Percentiles rank a stretch among this genome's conserved stretches.
Evolutionary conservation across 2,888 invertebrate species (phyloP).

Genomic region (Cryptocheilus praepositus): DNA sequence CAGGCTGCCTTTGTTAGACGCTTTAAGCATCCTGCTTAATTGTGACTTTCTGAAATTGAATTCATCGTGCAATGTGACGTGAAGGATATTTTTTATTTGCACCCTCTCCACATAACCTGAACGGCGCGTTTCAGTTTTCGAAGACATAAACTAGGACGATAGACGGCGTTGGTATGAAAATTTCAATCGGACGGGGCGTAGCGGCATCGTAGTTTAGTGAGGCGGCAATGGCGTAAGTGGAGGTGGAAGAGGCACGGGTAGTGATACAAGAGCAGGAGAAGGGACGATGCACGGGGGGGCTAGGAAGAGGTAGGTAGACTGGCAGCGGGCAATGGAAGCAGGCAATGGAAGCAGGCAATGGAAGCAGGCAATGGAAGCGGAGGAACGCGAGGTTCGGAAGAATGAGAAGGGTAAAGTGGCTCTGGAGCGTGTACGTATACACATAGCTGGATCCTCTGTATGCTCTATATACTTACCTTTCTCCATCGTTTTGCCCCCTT

Average conservation of each 20-base stretch:
- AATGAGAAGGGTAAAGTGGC: conserved; percentile 51
- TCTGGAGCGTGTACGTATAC: conserved; percentile 48
- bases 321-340: conserved; percentile 11
- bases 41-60: too few species aligned
- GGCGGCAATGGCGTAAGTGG: conserved; percentile 34
- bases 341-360: conserved; percentile 6
- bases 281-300: conserved; percentile 24
- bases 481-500: conserved; percentile 21
- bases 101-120: too few species aligned
- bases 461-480: conserved; percentile 8
- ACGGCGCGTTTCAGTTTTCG: conserved; percentile 53
- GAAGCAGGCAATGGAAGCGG: conserved; percentile 8
- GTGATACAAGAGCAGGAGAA: conserved; percentile 47
- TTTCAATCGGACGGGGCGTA: conserved; percentile 61
- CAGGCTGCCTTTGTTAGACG: too few species aligned
- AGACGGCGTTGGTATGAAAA: conserved; percentile 68
- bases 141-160: conserved; percentile 60
- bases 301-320: conserved; percentile 27
- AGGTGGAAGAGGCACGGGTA: conserved; percentile 11
- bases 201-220: conserved; percentile 32
- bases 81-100: too few species aligned
- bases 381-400: conserved; percentile 3
- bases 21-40: too few species aligned
- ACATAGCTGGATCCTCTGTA: conserved; percentile 10
- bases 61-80: too few species aligned